Evolutionary conservation across 2,113 vertebrate species (phyloP).

Genomic region (Spheniscus mendiculus): DNA sequence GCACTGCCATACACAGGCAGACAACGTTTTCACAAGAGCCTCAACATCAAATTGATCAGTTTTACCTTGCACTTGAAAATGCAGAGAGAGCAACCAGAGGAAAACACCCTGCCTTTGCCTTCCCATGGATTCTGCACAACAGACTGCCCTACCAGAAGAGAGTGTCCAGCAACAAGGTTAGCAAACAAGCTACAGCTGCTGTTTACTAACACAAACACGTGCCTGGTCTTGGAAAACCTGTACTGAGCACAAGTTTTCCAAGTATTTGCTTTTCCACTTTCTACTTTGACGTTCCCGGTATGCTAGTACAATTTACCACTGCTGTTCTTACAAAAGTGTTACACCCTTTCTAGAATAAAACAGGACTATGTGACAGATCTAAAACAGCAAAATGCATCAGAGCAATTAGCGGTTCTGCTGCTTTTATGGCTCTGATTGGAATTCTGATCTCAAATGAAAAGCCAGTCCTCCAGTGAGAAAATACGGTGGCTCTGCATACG

Average conservation of each 20-base stretch:
- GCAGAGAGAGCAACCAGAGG: not conserved
- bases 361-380: not conserved
- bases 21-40: not conserved
- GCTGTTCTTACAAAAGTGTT: not conserved
- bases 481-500: not conserved
- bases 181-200: not conserved
- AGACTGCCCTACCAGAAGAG: not conserved
- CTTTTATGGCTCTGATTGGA: slow-evolving; percentile 26
- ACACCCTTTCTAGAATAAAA: slow-evolving; percentile 22
- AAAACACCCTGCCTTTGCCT: not conserved
- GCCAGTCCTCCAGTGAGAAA: not conserved
- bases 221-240: not conserved
- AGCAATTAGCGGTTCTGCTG: slow-evolving; percentile 30
- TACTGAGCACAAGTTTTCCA: not conserved
- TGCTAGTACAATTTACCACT: not conserved
- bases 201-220: not conserved
- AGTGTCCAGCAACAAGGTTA: not conserved
- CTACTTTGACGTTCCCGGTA: fast-evolving
- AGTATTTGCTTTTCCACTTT: not conserved
- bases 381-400: not conserved
- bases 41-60: not conserved
- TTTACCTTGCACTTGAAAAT: not conserved
- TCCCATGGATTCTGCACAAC: not conserved
- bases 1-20: not conserved
- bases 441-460: not conserved